Evolutionary conservation across 1,140 invertebrate genomes (phyloP), one percentile per base, ranked within the genome.

Genomic region (Conus betulinus): DNA sequence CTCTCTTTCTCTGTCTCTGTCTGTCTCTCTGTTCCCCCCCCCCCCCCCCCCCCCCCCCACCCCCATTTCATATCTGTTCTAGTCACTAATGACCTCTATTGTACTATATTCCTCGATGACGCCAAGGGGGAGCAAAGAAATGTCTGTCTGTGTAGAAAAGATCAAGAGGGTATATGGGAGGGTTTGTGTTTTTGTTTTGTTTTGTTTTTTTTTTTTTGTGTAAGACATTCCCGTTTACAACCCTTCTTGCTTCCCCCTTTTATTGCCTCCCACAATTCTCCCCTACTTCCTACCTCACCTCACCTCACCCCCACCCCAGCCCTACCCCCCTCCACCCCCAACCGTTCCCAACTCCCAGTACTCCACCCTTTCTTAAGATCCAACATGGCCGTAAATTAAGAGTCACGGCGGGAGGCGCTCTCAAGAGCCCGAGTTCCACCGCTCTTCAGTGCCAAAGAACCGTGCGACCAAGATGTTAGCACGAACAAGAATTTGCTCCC

Each of bases 401-500:
- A 51, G 76, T 4, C 76, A 13, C 76, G 39, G 76, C 76, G 11
- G 79, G 82, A 63, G 27, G 25, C 20, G n/a, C n/a, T 84, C 13
- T 25, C 39, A 63, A 84, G 20, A 63, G 25, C 8, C n/a, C n/a
- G 11, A 39, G 4, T 84, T 81, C 27, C 79, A 52, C 25, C 23
- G 23, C 53, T 60, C 53, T 84, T 60, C 53, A 84, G 82, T 13
- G 57, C 82, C 82, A 60, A n/a, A 63, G 53, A 84, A 60, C 53
- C 53, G 82, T 63, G 82, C 53, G 82, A 67, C 53, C 53, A 23
- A 39, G n/a, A 84, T 63, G 82, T 67, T 63, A 84, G 57, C 53
- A 84, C 53, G 57, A 84, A 84, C 53, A 60, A 84, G 82, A 84
- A 84, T 84, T 84, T 84, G 82, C 51, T 84, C 39, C 17, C n/a